Evolutionary conservation across 1,140 invertebrate species (phyloP).

Genomic region (Metopolophium dirhodum): DNA sequence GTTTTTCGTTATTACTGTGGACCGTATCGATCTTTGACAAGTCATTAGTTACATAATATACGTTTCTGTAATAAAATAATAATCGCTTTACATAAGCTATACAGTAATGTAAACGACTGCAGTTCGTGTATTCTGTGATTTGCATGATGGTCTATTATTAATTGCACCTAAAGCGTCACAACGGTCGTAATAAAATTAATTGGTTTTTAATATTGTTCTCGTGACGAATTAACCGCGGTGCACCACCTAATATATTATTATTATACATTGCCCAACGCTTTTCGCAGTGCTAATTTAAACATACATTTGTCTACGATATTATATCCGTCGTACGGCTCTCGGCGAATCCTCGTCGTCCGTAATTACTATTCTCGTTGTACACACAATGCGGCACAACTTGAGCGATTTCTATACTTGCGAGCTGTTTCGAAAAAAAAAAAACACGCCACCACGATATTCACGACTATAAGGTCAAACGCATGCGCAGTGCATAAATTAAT

Average conservation of each 20-base stretch:
- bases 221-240: neutral
- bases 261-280: neutral
- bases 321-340: neutral
- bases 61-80: neutral
- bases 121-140: neutral
- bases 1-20: neutral
- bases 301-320: neutral
- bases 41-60: neutral
- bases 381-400: neutral
- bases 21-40: neutral
- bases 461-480: constrained; percentile 18
- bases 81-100: neutral
- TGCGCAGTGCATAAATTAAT: constrained; percentile 15
- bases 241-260: neutral
- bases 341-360: neutral
- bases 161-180: neutral
- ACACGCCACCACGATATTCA: neutral
- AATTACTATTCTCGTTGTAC: neutral
- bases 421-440: neutral
- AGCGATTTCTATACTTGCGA: neutral
- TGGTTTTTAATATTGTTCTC: neutral
- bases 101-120: neutral
- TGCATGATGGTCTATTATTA: neutral
- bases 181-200: neutral
- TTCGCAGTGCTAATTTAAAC: neutral